Percentiles rank a stretch among this genome's conserved stretches.
Evolutionary conservation across 2,113 vertebrate genomes (phyloP).

Genomic region (Tragulus kanchil): DNA sequence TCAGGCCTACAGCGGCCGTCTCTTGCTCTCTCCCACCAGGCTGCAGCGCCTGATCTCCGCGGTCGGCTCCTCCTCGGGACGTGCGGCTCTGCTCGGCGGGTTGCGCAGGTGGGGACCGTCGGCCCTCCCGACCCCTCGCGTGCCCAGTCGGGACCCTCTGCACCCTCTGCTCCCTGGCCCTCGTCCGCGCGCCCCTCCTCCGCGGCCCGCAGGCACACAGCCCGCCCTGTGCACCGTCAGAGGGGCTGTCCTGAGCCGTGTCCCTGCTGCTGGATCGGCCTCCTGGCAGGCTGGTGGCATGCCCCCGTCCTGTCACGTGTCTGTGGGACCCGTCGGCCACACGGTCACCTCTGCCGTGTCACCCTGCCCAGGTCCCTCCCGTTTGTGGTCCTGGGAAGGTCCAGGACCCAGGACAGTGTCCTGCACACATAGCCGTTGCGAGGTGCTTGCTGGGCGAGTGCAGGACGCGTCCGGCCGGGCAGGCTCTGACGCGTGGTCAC

Average conservation of each 20-base stretch:
- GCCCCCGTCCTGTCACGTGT: not conserved
- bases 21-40: conserved; percentile 10
- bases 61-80: not conserved
- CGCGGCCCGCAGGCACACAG: not conserved
- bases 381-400: not conserved
- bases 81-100: not conserved
- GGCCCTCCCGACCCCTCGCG: not conserved
- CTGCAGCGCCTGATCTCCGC: not conserved
- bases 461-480: not conserved
- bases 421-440: not conserved
- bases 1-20: not conserved
- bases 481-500: accelerated
- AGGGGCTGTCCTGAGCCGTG: not conserved
- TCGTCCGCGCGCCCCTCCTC: not conserved
- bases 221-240: not conserved
- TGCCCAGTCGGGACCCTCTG: not conserved
- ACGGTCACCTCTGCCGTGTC: accelerated
- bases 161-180: not conserved
- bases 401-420: not conserved
- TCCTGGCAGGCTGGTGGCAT: not conserved
- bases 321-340: accelerated
- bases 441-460: not conserved
- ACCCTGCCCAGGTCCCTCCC: accelerated
- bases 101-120: conserved; percentile 23
- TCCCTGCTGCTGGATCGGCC: not conserved